These are phyloP conservation scores for Rhadina sibilatrix DNA, from an alignment of 2,113 vertebrate species.

Conservation along the genomic window DNA sequence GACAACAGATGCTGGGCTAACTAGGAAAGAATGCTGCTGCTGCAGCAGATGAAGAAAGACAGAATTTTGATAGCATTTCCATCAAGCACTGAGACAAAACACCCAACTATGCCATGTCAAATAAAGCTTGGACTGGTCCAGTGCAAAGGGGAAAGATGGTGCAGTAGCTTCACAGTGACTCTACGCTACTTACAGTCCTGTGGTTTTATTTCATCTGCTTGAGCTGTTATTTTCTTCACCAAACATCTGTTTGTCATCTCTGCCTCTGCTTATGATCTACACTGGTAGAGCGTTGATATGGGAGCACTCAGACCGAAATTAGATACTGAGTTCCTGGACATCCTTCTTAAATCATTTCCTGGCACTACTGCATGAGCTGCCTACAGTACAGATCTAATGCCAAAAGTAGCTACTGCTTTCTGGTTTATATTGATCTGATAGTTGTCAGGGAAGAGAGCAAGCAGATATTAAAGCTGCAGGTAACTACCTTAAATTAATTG, in stretches of 20 bases:
- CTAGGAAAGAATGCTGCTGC: background rate
- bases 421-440: background rate
- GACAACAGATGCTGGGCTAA: background rate
- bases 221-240: background rate
- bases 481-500: background rate
- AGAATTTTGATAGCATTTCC: background rate
- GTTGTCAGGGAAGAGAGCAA: background rate
- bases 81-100: background rate
- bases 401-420: slow-evolving; percentile 9
- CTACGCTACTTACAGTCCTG: background rate
- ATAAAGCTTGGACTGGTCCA: background rate
- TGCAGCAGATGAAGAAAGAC: background rate
- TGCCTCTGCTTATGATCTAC: background rate
- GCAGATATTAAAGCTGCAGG: background rate
- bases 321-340: slow-evolving; percentile 5
- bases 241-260: slow-evolving; percentile 33
- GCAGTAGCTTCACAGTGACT: background rate
- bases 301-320: slow-evolving; percentile 29
- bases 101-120: background rate
- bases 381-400: background rate
- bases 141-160: background rate
- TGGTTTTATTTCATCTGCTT: background rate
- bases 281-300: background rate
- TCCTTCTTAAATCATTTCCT: slow-evolving; percentile 47
- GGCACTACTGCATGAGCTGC: background rate